Conservation (phyloP, 2,113 vertebrate species). For the Recurvirostra avosetta region DNA sequence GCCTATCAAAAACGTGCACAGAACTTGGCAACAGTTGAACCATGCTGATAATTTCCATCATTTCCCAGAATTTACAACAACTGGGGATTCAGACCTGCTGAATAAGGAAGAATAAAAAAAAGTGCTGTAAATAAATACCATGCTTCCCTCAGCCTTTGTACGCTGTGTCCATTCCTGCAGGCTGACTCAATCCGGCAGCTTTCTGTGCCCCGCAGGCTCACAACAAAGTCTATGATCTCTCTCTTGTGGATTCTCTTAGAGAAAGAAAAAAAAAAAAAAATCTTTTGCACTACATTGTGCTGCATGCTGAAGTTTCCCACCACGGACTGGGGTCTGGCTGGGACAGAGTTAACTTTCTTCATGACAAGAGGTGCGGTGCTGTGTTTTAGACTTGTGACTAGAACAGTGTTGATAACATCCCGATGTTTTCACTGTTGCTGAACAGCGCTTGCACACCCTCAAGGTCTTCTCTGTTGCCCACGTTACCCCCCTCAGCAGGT, state of each 20-base stretch:
- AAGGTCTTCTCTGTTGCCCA: too few species aligned
- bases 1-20: not conserved
- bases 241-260: not conserved
- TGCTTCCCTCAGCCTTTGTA: not conserved
- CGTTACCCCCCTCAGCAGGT: not conserved
- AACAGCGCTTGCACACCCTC: not conserved
- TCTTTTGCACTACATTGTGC: not conserved
- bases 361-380: fast-evolving
- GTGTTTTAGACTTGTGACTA: not conserved
- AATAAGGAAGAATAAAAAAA: not conserved
- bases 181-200: not conserved
- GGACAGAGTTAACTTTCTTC: not conserved
- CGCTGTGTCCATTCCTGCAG: not conserved
- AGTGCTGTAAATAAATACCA: not conserved
- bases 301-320: not conserved
- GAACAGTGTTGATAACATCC: not conserved
- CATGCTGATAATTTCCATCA: not conserved
- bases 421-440: not conserved
- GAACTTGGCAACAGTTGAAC: not conserved
- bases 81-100: conserved; percentile 5
- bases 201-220: not conserved
- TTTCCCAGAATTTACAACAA: conserved; percentile 4
- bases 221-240: not conserved
- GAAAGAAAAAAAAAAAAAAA: not conserved
- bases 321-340: not conserved